Conservation (phyloP, 37 sponge, comb jelly and placozoan genomes). For the Aplysina aerophoba region DNA sequence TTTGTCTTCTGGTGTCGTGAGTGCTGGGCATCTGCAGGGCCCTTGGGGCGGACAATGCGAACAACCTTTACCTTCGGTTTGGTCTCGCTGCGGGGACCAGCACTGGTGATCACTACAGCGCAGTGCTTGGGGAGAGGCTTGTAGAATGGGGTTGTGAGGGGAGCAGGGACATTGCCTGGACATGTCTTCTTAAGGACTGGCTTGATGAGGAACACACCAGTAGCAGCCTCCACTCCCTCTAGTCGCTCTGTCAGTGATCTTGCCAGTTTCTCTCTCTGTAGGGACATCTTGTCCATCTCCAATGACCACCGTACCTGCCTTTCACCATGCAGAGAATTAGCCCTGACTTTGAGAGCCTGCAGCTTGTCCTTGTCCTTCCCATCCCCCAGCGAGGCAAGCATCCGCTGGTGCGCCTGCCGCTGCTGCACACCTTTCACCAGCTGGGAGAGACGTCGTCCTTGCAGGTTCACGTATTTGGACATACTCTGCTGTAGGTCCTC, state of each 20-base stretch:
- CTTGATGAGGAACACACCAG: slow-evolving; percentile 59
- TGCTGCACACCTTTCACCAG: slow-evolving; percentile 22
- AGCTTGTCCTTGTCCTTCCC: neutral
- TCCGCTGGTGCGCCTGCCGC: neutral
- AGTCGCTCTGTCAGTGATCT: slow-evolving; percentile 37
- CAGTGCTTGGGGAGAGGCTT: neutral
- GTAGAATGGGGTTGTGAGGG: neutral
- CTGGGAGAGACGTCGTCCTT: slow-evolving; percentile 32
- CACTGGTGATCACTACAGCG: neutral
- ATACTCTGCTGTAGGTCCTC: slow-evolving; percentile 32
- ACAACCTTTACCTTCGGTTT: slow-evolving; percentile 15
- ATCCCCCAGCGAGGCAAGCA: slow-evolving; percentile 24
- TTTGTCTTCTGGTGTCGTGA: neutral
- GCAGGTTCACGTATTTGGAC: slow-evolving; percentile 61
- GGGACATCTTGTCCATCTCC: slow-evolving; percentile 36
- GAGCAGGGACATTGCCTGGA: neutral
- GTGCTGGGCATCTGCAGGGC: neutral
- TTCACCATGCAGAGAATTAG: neutral
- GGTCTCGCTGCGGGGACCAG: neutral
- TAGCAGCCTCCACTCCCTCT: slow-evolving; percentile 36
- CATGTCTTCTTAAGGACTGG: slow-evolving; percentile 23
- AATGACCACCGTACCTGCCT: slow-evolving; percentile 8
- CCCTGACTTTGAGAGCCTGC: slow-evolving; percentile 7
- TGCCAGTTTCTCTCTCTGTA: slow-evolving; percentile 42
- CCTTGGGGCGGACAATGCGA: neutral